Base-by-base conservation (phyloP, 1,140 invertebrate genomes). In the Bombus superbus region DNA sequence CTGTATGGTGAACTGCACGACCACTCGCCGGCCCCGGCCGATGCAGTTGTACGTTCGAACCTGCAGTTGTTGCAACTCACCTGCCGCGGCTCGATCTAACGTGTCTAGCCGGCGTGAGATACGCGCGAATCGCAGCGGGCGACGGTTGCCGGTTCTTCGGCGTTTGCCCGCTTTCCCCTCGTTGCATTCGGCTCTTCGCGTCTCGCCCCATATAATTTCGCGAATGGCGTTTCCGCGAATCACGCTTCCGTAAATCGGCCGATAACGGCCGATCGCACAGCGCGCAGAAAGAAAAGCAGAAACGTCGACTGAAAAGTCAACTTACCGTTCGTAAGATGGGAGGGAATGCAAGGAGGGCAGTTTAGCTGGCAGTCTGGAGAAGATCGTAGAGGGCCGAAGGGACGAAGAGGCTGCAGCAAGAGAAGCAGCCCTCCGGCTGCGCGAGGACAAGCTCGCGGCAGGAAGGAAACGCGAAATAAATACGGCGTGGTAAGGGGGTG, bases 401-500 rank as follows among this genome's bases (percentile, higher is more conserved):
- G 38, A 5, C 83, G 89, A 83, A 85, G 79, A 81, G 87, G n/a
- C 40, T 5, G 62, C 62, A 62, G 59, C 62, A 66, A 32, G 32
- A 71, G 11, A n/a, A 32, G 85, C 78, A 88, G 88, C 88, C 88
- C 86, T 90, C 83, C 88, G 66, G 40, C 72, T 81, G 47, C 0
- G 66, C 71, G 75, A 72, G 44, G 72, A 28, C 78, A 62, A 79
- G n/a, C 85, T 68, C 68, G 87, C 83, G 86, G 93, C 93, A 95
- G 95, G 95, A 95, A 95, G 95, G 94, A 95, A 95, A 95, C 92
- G 94, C 92, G 94, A 95, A 95, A 95, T 95, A 95, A 95, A 95
- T 94, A 95, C 94, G 93, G 92, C 92, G 91, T 94, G 90, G 87
- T 91, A 57, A 82, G 79, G 62, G 79, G 62, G 83, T 72, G 83